Base-by-base conservation (phyloP, 2,888 invertebrate genomes). In the Drosophila colorata region DNA sequence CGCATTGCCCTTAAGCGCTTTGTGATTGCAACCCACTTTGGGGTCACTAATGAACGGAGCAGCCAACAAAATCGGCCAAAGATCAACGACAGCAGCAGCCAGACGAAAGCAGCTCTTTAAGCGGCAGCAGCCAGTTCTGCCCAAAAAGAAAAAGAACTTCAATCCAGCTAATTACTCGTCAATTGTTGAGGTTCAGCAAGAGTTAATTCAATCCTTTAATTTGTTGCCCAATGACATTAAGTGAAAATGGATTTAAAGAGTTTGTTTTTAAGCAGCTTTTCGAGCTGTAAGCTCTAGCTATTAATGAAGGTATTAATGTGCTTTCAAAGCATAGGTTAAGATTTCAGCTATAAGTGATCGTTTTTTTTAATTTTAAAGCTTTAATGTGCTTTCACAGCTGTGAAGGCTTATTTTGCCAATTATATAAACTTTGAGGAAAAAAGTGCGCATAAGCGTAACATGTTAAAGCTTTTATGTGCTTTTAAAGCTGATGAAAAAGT, bases 21-120 rank as follows among this genome's bases (percentile, higher is more conserved):
- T 52, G 63, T 73, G 74, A 77, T 77, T 77, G 73, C 78, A 40
- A n/a, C 52, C 56, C 68, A 68, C 52, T 73, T 56, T 18, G 61
- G 28, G 37, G 7, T 41, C 35, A 23, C 70, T 56, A 70, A 56
- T 52, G 48, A 23, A 52, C 23, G 28, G 28, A 28, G 35, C 16
- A 44, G 14, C 20, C 48, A 59, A n/a, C 33, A 14, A 33, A 52
- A 41, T n/a, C 23, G 16, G 18, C 11, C 20, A 40, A 25, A 14
- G 38, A 35, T 55, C 20, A 58, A 28, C 40, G 35, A 16, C 28
- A 43, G 13, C 18, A 20, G 18, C 40, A 38, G 18, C 41, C 13
- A 13, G 18, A 20, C 41, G 41, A 41, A 13, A 20, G 20, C 41
- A 20, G 41, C 55, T 18, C 47, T 56, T 47, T 16, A 23, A 46